phyloP scores from a whole-genome alignment of 2,888 invertebrate genomes.

The Pherbina coryleti region DNA sequence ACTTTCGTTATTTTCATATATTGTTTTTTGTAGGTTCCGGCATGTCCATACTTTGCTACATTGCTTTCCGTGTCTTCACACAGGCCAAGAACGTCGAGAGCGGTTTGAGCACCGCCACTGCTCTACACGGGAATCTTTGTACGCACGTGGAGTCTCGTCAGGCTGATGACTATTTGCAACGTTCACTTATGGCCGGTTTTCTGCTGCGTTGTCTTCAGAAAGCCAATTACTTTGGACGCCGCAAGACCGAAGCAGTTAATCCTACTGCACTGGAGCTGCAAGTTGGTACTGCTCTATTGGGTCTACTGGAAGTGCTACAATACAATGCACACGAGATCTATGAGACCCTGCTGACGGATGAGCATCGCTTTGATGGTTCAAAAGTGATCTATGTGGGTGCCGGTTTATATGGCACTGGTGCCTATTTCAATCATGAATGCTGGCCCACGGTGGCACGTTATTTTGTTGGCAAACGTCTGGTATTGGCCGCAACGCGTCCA shows the following conservation, averaged over 20 bases:
- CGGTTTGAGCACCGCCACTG: slow-evolving; percentile 65
- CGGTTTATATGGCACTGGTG: slow-evolving; percentile 81
- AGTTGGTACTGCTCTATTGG: slow-evolving; percentile 77
- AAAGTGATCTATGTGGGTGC: slow-evolving; percentile 71
- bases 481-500: slow-evolving; percentile 78
- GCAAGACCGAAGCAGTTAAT: slow-evolving; percentile 69
- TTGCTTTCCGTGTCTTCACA: slow-evolving; percentile 83
- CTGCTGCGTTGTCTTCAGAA: slow-evolving; percentile 79
- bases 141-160: slow-evolving; percentile 75
- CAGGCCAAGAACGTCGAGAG: slow-evolving; percentile 71
- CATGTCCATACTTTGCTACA: slow-evolving; percentile 83
- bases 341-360: slow-evolving; percentile 74
- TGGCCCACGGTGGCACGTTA: slow-evolving; percentile 83
- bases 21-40: slow-evolving; percentile 74
- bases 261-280: slow-evolving; percentile 72
- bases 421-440: slow-evolving; percentile 88
- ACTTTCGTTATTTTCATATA: background rate
- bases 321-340: slow-evolving; percentile 90
- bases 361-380: slow-evolving; percentile 69
- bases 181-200: slow-evolving; percentile 83
- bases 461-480: slow-evolving; percentile 80
- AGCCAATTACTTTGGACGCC: slow-evolving; percentile 75
- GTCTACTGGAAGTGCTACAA: slow-evolving; percentile 81
- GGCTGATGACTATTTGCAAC: slow-evolving; percentile 79
- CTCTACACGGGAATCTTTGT: slow-evolving; percentile 76